These are phyloP conservation scores for Aegithalos caudatus DNA, from an alignment of 2,113 vertebrate species.

Conservation along the genomic window DNA sequence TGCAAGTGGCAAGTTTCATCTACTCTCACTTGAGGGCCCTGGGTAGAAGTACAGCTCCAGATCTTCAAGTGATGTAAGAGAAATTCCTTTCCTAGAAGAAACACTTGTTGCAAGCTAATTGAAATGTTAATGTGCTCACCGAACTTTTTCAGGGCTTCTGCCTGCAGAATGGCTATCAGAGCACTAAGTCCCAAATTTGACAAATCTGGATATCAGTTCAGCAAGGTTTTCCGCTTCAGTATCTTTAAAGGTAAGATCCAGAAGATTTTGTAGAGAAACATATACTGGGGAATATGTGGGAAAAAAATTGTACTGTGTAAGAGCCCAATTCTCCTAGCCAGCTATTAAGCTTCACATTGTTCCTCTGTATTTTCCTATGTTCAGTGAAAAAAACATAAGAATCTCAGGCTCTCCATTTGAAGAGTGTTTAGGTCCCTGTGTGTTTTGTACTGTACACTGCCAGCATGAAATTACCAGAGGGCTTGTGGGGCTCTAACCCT, in stretches of 20 bases:
- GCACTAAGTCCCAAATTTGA: constrained; percentile 43
- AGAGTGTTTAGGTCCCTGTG: neutral
- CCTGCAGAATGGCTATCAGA: constrained; percentile 57
- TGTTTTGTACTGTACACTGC: neutral
- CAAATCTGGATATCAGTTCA: constrained; percentile 10
- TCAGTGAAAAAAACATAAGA: neutral
- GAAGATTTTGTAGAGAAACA: neutral
- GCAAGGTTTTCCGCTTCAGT: constrained; percentile 36
- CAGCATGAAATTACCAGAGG: constrained; percentile 31
- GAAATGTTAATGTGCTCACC: neutral
- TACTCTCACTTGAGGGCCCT: constrained; percentile 58
- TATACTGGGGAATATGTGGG: neutral
- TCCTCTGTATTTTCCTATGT: neutral
- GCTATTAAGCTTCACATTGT: neutral
- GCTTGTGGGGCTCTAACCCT: constrained; percentile 5
- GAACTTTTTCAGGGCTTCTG: constrained; percentile 49
- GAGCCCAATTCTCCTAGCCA: neutral
- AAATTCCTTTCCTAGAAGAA: neutral
- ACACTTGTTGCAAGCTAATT: neutral
- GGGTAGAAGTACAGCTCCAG: constrained; percentile 47
- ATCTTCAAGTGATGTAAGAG: constrained; percentile 63
- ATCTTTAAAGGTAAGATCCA: constrained; percentile 52
- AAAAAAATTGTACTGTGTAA: neutral
- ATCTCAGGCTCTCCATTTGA: neutral
- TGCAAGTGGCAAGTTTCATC: constrained; percentile 63